phyloP scores from a whole-genome alignment of 2,113 vertebrate genomes.

The Eublepharis macularius region DNA sequence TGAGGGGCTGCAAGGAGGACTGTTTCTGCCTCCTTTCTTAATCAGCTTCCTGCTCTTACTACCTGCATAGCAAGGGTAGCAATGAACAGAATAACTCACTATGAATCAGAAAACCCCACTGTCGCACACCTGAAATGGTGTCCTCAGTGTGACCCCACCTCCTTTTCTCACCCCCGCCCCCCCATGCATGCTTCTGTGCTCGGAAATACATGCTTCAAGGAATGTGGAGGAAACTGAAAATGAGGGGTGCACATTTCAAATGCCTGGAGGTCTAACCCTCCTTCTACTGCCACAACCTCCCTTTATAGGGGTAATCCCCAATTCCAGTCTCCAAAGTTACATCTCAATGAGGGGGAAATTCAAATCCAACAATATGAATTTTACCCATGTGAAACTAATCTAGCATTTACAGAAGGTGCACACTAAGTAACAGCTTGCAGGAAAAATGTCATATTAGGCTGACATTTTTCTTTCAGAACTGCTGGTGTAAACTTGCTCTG shows the following conservation, averaged over 20 bases:
- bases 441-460: not conserved
- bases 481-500: not conserved
- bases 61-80: too few relatives aligned
- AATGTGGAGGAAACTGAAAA: not conserved
- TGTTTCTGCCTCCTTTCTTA: not conserved
- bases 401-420: not conserved
- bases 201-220: not conserved
- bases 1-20: not conserved
- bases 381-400: not conserved
- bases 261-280: not conserved
- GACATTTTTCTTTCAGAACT: not conserved
- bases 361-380: not conserved
- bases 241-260: not conserved
- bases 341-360: not conserved
- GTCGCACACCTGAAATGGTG: not conserved
- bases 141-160: not conserved
- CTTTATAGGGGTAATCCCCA: not conserved
- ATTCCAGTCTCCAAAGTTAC: not conserved
- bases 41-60: not conserved
- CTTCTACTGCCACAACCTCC: not conserved
- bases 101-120: too few relatives aligned
- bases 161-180: not conserved
- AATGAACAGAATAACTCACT: too few relatives aligned
- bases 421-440: not conserved
- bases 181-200: not conserved